These are phyloP conservation scores for Limnothrissa miodon DNA, from an alignment of 2,113 vertebrate genomes.

Conservation along the genomic window DNA sequence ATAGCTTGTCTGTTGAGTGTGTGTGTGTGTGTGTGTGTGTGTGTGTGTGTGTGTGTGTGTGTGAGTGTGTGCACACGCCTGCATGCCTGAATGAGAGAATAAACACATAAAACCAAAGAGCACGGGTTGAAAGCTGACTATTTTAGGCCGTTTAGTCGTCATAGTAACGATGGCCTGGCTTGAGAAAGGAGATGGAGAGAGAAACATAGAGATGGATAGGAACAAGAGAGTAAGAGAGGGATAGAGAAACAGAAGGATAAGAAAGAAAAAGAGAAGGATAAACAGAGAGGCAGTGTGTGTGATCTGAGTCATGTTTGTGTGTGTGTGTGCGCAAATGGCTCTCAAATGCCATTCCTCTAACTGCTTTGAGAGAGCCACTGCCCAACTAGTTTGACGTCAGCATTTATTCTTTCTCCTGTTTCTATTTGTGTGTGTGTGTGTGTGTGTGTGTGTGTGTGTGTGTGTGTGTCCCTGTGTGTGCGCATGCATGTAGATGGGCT, in stretches of 20 bases:
- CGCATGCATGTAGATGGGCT: background rate
- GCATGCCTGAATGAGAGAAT: slow-evolving; percentile 35
- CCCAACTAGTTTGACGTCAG: background rate
- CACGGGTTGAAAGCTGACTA: slow-evolving; percentile 53
- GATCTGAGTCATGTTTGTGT: slow-evolving; percentile 38
- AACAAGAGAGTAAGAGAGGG: background rate
- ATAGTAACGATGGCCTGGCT: slow-evolving; percentile 61
- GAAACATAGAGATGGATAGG: background rate
- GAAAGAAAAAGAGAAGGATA: slow-evolving; percentile 12
- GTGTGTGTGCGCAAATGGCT: slow-evolving; percentile 15
- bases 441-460: slow-evolving; percentile 41
- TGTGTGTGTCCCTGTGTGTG: background rate
- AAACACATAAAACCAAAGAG: slow-evolving; percentile 47
- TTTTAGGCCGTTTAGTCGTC: slow-evolving; percentile 64
- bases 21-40: background rate
- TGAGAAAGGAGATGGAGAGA: slow-evolving; percentile 33
- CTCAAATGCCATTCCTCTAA: slow-evolving; percentile 23
- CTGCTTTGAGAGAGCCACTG: background rate
- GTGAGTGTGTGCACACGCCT: background rate
- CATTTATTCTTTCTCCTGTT: background rate
- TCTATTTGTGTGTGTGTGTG: background rate
- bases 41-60: slow-evolving; percentile 14
- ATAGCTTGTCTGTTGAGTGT: background rate
- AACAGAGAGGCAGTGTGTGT: slow-evolving; percentile 32
- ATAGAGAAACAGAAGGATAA: slow-evolving; percentile 55